Percentiles rank a stretch among this genome's conserved stretches.
These are phyloP conservation scores for Cebidichthys violaceus DNA, from an alignment of 2,113 vertebrate genomes.

Conservation along the genomic window DNA sequence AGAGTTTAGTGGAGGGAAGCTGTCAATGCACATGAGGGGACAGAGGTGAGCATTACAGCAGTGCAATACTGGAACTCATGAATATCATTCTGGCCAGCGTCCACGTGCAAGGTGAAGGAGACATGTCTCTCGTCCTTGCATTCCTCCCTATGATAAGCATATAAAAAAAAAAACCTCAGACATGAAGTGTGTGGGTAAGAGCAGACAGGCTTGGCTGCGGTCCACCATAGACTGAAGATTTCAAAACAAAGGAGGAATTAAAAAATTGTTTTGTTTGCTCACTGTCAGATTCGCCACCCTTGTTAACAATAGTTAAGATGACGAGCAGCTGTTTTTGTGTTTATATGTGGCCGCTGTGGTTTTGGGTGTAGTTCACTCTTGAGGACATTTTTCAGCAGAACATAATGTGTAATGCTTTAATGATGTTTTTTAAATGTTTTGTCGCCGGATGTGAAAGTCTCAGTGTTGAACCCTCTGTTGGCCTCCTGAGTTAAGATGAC, in stretches of 20 bases:
- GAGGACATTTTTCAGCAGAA: conserved; percentile 20
- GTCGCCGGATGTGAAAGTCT: conserved; percentile 12
- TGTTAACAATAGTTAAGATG: conserved; percentile 45
- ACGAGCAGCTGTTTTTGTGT: conserved; percentile 52
- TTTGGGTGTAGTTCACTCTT: conserved; percentile 46
- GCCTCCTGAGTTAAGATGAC: conserved; percentile 29
- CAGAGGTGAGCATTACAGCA: conserved; percentile 21
- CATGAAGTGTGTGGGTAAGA: conserved; percentile 40
- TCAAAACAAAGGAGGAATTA: conserved; percentile 58
- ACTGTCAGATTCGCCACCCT: conserved; percentile 36
- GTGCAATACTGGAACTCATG: conserved; percentile 52
- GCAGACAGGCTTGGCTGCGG: conserved; percentile 40
- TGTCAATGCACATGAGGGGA: conserved; percentile 22
- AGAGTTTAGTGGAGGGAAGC: conserved; percentile 13
- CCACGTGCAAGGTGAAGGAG: conserved; percentile 73
- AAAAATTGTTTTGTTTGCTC: conserved; percentile 57
- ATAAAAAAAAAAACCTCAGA: conserved; percentile 45
- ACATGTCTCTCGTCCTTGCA: conserved; percentile 50
- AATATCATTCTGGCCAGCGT: conserved; percentile 68
- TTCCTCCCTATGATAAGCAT: conserved; percentile 12
- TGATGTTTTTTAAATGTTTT: conserved; percentile 37
- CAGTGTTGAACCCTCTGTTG: conserved; percentile 1
- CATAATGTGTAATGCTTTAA: conserved; percentile 41
- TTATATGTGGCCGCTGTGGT: conserved; percentile 55
- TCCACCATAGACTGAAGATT: conserved; percentile 44